Percentiles rank a stretch among this genome's conserved stretches.
Evolutionary conservation across 2,797 vertebrate species (phyloP).

Genomic region (Acropternis orthonyx): DNA sequence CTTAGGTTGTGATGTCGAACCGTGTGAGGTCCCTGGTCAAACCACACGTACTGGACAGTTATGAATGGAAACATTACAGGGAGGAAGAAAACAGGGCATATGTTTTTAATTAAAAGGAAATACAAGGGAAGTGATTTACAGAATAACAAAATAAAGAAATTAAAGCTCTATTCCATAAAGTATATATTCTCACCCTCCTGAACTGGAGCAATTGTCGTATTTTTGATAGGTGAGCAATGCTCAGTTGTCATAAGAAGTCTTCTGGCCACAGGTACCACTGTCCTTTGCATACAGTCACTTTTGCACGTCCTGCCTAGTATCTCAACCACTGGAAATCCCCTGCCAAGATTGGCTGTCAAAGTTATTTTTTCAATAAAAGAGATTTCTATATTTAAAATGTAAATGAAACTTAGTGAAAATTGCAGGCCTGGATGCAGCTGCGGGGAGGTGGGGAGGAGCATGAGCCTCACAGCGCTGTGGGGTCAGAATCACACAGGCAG

Average conservation of each 20-base stretch:
- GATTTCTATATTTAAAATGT: neutral
- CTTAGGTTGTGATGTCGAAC: neutral
- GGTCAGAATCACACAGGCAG: neutral
- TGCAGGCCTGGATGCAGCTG: neutral
- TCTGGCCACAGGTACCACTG: neutral
- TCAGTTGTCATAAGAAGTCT: neutral
- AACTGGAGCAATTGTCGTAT: neutral
- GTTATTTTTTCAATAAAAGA: neutral
- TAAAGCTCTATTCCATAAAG: neutral
- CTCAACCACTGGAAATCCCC: neutral
- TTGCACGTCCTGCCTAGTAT: neutral
- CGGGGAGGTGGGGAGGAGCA: neutral
- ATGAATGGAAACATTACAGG: neutral
- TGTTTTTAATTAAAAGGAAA: constrained; percentile 29
- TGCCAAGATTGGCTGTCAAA: neutral
- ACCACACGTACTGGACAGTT: neutral
- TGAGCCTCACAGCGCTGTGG: accelerated
- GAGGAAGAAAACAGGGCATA: neutral
- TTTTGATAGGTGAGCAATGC: neutral
- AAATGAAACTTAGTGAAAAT: neutral
- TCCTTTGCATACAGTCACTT: neutral
- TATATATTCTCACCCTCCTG: neutral
- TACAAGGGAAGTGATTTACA: neutral
- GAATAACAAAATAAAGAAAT: neutral
- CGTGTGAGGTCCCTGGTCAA: neutral